Base-by-base conservation (phyloP, 2,888 invertebrate genomes). In the Caenorhabditis afra region DNA sequence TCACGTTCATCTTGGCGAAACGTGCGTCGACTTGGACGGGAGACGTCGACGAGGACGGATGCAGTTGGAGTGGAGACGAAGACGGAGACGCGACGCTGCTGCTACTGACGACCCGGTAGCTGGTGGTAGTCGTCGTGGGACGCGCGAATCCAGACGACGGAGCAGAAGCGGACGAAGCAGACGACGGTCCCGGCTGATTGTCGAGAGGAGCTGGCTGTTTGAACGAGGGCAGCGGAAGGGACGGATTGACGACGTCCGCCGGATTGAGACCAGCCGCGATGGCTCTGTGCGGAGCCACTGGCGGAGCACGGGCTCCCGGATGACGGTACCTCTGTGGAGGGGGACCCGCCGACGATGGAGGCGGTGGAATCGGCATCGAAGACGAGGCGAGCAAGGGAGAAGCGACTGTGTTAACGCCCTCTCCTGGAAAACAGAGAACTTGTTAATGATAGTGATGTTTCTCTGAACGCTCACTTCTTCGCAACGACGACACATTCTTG, bases 221-320 rank as follows among this genome's bases (percentile, higher is more conserved):
- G 16, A 16, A 50, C 10, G 50, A 35, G 10, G 61, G 61, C 8
- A 23, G 12, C 7, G 50, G 50, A 1, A 37, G 50, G 14, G 47
- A n/a, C 3, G 59, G 16, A 41, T 47, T 61, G 14, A 47, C 59
- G 7, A 52, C 59, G n/a, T 74, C 73, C 1, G 65, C 73, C 1
- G 73, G 73, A 37, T 74, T 74, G 18, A 74, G 45, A 1, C 66
- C 66, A 1, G 53, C 59, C 1, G 76, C 76, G 1, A 76, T 76
- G 5, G 67, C 76, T 0, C 76, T 49, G 37, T 76, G 76, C 4
- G 76, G 76, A 39, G 76, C 44, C 44, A 76, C 62, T 29, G 29
- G 29, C 29, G 61, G 66, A 53, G 53, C 29, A 49, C 61, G 67
- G n/a, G 53, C 10, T 23, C 47, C 39, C 7, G n/a, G 47, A 10